phyloP scores from a whole-genome alignment of 1,140 invertebrate species.

The Eubasilissa regina region DNA sequence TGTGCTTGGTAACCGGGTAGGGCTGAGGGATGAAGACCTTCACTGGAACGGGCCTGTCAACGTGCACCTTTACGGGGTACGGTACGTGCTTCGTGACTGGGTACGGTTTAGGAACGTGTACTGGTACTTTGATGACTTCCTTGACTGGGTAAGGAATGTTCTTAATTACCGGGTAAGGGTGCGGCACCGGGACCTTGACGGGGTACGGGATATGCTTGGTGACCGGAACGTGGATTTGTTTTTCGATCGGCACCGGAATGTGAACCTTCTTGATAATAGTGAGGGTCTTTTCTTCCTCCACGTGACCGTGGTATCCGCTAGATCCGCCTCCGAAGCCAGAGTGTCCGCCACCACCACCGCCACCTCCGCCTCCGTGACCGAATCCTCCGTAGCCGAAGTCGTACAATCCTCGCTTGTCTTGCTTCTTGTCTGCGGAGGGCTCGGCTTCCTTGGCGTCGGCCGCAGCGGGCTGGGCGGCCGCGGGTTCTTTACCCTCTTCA shows the following conservation, averaged over 20 bases:
- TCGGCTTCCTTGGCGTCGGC: slow-evolving; percentile 64
- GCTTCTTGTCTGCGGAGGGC: slow-evolving; percentile 73
- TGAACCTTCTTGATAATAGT: slow-evolving; percentile 83
- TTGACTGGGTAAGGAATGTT: slow-evolving; percentile 78
- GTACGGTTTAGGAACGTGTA: slow-evolving; percentile 76
- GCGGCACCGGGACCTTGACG: slow-evolving; percentile 74
- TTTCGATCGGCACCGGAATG: slow-evolving; percentile 76
- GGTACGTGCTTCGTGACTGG: slow-evolving; percentile 79
- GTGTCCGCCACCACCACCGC: slow-evolving; percentile 62
- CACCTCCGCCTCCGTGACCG: slow-evolving; percentile 59
- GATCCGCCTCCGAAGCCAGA: slow-evolving; percentile 58
- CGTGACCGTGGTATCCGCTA: slow-evolving; percentile 64
- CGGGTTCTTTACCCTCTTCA: slow-evolving; percentile 71
- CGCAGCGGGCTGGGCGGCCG: slow-evolving; percentile 68
- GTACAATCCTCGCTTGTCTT: slow-evolving; percentile 78
- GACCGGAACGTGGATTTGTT: slow-evolving; percentile 74
- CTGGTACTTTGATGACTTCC: slow-evolving; percentile 77
- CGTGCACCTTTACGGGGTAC: slow-evolving; percentile 76
- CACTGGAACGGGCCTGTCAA: slow-evolving; percentile 77
- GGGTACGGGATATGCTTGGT: slow-evolving; percentile 74
- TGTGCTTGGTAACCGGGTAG: slow-evolving; percentile 78
- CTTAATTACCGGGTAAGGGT: slow-evolving; percentile 76
- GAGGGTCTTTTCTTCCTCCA: slow-evolving; percentile 80
- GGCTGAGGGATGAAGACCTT: slow-evolving; percentile 78
- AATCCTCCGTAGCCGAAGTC: slow-evolving; percentile 70